phyloP scores from a whole-genome alignment of 2,113 vertebrate genomes.

The Brachyistius frenatus region DNA sequence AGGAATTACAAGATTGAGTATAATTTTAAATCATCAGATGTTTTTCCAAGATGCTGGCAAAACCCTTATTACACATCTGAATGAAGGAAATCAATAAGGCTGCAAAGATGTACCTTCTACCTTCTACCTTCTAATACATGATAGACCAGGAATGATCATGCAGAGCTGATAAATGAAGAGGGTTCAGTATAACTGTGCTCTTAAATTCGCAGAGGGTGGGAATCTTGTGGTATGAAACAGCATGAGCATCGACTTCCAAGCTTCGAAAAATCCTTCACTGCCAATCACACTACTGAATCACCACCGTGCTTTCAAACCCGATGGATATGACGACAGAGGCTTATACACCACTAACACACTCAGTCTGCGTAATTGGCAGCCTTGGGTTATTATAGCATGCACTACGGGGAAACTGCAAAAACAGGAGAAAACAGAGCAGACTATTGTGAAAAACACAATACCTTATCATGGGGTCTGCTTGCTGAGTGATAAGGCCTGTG shows the following conservation, averaged over 20 bases:
- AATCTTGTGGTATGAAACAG: conserved; percentile 20
- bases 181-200: conserved; percentile 17
- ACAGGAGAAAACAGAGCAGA: conserved; percentile 67
- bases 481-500: conserved; percentile 72
- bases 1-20: no score
- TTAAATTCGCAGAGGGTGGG: conserved; percentile 17
- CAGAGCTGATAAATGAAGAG: conserved; percentile 36
- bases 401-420: conserved; percentile 63
- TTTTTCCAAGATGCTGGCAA: not conserved
- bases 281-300: conserved; percentile 32
- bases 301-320: conserved; percentile 28
- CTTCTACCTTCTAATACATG: not conserved
- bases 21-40: no score
- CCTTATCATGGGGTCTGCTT: conserved; percentile 70
- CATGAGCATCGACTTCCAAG: not conserved
- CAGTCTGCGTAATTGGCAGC: conserved; percentile 61
- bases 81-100: conserved; percentile 22
- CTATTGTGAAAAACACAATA: conserved; percentile 71
- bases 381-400: conserved; percentile 57
- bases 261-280: conserved; percentile 49
- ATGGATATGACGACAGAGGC: conserved; percentile 44
- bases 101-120: not conserved
- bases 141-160: conserved; percentile 27
- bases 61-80: conserved; percentile 6
- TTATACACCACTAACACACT: conserved; percentile 53